Conservation (phyloP, 2,797 vertebrate genomes). For the Fundulus diaphanus region DNA sequence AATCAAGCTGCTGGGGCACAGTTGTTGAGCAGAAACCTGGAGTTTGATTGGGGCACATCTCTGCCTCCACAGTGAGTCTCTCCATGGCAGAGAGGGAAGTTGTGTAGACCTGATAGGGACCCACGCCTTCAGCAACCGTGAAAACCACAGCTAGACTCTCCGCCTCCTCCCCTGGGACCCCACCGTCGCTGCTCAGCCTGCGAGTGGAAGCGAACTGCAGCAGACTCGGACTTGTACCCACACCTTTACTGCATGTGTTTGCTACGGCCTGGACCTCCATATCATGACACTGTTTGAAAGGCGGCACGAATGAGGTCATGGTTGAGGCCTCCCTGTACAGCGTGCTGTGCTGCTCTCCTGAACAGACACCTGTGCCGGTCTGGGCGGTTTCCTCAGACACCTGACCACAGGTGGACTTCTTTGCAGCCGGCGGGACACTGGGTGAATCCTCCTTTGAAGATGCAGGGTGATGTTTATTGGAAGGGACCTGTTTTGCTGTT, state of each 20-base stretch:
- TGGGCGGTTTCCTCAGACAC: slow-evolving; percentile 38
- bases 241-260: slow-evolving; percentile 83
- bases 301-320: slow-evolving; percentile 84
- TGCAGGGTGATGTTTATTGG: slow-evolving; percentile 52
- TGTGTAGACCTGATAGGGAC: slow-evolving; percentile 51
- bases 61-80: slow-evolving; percentile 67
- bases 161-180: slow-evolving; percentile 64
- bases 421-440: slow-evolving; percentile 37
- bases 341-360: slow-evolving; percentile 61
- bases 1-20: slow-evolving; percentile 49
- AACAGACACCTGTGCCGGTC: slow-evolving; percentile 42
- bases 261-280: slow-evolving; percentile 94
- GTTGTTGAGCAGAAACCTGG: slow-evolving; percentile 47
- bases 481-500: slow-evolving; percentile 43
- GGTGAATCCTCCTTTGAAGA: slow-evolving; percentile 45
- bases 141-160: slow-evolving; percentile 84
- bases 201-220: slow-evolving; percentile 72
- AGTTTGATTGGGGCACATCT: slow-evolving; percentile 66
- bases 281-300: slow-evolving; percentile 77
- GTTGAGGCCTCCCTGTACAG: slow-evolving; percentile 89
- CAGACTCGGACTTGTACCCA: slow-evolving; percentile 93
- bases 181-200: slow-evolving; percentile 50
- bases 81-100: slow-evolving; percentile 48
- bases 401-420: slow-evolving; percentile 32
- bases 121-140: slow-evolving; percentile 50